Base-by-base conservation (phyloP, 2,888 invertebrate species). In the Papilio demoleus region DNA sequence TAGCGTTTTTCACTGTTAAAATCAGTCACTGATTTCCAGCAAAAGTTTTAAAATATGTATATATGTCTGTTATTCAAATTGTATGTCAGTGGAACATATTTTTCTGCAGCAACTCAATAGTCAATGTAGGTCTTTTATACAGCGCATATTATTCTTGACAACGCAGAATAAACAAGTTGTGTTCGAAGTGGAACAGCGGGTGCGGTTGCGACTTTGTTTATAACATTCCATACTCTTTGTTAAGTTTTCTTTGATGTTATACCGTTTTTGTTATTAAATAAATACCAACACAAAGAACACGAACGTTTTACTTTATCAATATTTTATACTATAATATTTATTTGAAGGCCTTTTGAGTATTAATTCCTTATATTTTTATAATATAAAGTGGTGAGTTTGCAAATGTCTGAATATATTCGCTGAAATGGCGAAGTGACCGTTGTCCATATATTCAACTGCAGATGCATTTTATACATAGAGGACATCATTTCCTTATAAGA, bases 281-380 rank as follows among this genome's bases (percentile, higher is more conserved):
- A 53, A 53, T 58, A 58, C 58, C 58, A 17, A 34, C 34, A 58
- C 34, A 58, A 36, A 58, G 58, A 31, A 58, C 34, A n/a, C 36
- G 58, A 19, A 58, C 36, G 36, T 58, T 58, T 58, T 36, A 19
- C 12, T 58, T 19, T 34, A 58, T 27, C n/a, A 27, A 53, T 53
- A 50, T 36, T 31, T 36, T 34, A 34, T 58, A 17, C 11, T 58
- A 19, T 19, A 11, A 36, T 58, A 12, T 17, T 17, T 58, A 58
- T 34, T 58, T 58, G n/a, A 24, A 22, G n/a, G n/a, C n/a, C n/a
- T 12, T 22, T 22, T 17, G 17, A 42, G 17, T 38, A 4, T 4
- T 38, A 14, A 14, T n/a, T n/a, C n/a, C n/a, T n/a, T n/a, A n/a
- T n/a, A n/a, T n/a, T n/a, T n/a, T n/a, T n/a, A n/a, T n/a, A n/a